Evolutionary conservation across 2,888 invertebrate genomes (phyloP).

Genomic region (Catocala fraxini): DNA sequence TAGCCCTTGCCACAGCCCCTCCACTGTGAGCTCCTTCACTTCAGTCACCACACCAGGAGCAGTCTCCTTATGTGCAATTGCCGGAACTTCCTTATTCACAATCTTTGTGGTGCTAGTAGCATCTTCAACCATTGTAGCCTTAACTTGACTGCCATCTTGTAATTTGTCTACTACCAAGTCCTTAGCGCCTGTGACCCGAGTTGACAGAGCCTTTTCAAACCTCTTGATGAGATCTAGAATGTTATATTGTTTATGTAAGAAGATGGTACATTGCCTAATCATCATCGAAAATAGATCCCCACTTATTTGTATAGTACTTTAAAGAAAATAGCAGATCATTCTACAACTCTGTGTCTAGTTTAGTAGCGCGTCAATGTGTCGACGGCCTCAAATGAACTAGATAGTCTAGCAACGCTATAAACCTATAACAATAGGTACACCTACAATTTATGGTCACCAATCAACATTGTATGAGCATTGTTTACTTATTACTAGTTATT

Average conservation of each 20-base stretch:
- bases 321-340: too few species aligned
- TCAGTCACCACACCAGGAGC: slow-evolving; percentile 66
- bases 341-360: too few species aligned
- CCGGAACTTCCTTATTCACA: slow-evolving; percentile 1
- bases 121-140: slow-evolving; percentile 57
- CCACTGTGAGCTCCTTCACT: slow-evolving; percentile 72
- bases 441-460: too few species aligned
- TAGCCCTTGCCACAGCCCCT: slow-evolving; percentile 75
- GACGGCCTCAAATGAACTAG: neutral
- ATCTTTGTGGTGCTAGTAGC: slow-evolving; percentile 23
- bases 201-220: slow-evolving; percentile 70
- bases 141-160: slow-evolving; percentile 36
- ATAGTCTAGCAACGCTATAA: too few species aligned
- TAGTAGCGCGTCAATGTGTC: slow-evolving; percentile 19
- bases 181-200: slow-evolving; percentile 54
- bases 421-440: too few species aligned
- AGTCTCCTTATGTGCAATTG: slow-evolving; percentile 7
- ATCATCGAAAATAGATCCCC: too few species aligned
- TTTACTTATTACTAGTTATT: neutral
- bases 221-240: slow-evolving; percentile 68
- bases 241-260: too few species aligned
- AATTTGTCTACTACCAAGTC: slow-evolving; percentile 36
- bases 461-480: too few species aligned
- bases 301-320: too few species aligned
- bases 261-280: too few species aligned